Percentiles rank a stretch among this genome's conserved stretches.
Evolutionary conservation across 2,797 vertebrate species (phyloP).

Genomic region (Chelon auratus): DNA sequence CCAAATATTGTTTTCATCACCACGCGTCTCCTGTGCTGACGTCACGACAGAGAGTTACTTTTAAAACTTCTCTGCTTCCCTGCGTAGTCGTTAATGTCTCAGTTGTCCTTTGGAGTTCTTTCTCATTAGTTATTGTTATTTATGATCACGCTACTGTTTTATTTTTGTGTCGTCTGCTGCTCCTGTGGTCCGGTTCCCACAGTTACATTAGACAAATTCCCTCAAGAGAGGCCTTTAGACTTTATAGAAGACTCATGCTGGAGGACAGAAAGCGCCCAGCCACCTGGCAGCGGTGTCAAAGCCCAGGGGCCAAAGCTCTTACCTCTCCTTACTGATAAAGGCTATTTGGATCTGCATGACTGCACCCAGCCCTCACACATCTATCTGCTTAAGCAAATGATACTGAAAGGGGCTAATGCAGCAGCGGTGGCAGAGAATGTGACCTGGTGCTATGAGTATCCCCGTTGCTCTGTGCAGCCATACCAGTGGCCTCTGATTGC

Average conservation of each 20-base stretch:
- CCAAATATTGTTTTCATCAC: slow-evolving; percentile 18
- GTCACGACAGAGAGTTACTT: background rate
- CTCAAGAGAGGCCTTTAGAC: slow-evolving; percentile 11
- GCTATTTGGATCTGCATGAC: slow-evolving; percentile 53
- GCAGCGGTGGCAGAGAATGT: slow-evolving; percentile 13
- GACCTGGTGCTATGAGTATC: slow-evolving; percentile 36
- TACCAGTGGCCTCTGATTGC: slow-evolving; percentile 59
- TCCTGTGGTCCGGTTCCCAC: slow-evolving; percentile 21
- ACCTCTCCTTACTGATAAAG: slow-evolving; percentile 52
- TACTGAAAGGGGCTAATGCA: slow-evolving; percentile 9
- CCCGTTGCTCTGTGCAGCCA: slow-evolving; percentile 54
- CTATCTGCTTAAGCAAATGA: slow-evolving; percentile 44
- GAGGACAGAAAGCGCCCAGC: slow-evolving; percentile 25
- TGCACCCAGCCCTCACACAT: slow-evolving; percentile 42
- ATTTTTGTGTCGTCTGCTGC: slow-evolving; percentile 5
- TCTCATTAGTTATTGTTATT: slow-evolving; percentile 3
- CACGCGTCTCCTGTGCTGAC: slow-evolving; percentile 8
- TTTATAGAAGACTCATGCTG: slow-evolving; percentile 37
- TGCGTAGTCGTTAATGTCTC: background rate
- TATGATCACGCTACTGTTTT: background rate
- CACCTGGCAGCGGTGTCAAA: slow-evolving; percentile 58
- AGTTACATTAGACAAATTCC: slow-evolving; percentile 37
- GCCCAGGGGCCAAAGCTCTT: slow-evolving; percentile 47
- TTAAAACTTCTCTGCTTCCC: background rate
- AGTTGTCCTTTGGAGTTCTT: background rate